These are phyloP conservation scores for Rhadina sibilatrix DNA, from an alignment of 2,113 vertebrate species.

Conservation along the genomic window DNA sequence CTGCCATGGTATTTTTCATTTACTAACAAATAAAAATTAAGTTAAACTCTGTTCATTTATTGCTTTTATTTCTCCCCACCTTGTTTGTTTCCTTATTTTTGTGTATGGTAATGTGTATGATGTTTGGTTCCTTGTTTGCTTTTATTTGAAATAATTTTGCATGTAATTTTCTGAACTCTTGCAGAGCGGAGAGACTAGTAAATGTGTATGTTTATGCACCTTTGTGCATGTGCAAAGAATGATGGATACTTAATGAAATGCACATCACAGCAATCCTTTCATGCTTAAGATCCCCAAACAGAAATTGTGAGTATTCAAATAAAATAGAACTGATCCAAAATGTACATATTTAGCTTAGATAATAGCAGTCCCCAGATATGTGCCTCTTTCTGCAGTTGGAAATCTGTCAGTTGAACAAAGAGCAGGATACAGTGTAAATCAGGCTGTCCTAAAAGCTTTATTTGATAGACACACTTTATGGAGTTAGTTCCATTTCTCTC, in stretches of 20 bases:
- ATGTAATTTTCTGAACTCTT: background rate
- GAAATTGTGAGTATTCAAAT: slow-evolving; percentile 37
- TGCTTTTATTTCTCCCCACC: background rate
- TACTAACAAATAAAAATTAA: slow-evolving; percentile 27
- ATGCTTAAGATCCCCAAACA: slow-evolving; percentile 22
- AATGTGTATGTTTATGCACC: slow-evolving; percentile 1
- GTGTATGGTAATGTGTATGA: background rate
- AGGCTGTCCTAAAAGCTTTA: slow-evolving; percentile 49
- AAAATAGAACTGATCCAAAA: slow-evolving; percentile 44
- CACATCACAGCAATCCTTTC: slow-evolving; percentile 12
- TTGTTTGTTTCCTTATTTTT: background rate
- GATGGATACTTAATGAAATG: slow-evolving; percentile 24
- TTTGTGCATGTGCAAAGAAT: slow-evolving; percentile 17
- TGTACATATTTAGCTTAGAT: slow-evolving; percentile 51
- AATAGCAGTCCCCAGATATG: slow-evolving; percentile 18
- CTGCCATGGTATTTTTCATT: background rate
- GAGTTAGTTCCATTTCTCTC: slow-evolving; percentile 27
- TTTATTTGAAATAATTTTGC: slow-evolving; percentile 41
- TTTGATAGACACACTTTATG: slow-evolving; percentile 36
- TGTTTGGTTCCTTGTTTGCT: background rate
- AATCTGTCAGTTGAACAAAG: slow-evolving; percentile 65
- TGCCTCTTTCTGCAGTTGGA: slow-evolving; percentile 11
- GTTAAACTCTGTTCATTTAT: background rate
- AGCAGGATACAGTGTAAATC: slow-evolving; percentile 19
- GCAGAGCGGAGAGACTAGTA: background rate